These are phyloP conservation scores for Drosophila lini DNA, from an alignment of 1,140 invertebrate genomes.

Conservation along the genomic window DNA sequence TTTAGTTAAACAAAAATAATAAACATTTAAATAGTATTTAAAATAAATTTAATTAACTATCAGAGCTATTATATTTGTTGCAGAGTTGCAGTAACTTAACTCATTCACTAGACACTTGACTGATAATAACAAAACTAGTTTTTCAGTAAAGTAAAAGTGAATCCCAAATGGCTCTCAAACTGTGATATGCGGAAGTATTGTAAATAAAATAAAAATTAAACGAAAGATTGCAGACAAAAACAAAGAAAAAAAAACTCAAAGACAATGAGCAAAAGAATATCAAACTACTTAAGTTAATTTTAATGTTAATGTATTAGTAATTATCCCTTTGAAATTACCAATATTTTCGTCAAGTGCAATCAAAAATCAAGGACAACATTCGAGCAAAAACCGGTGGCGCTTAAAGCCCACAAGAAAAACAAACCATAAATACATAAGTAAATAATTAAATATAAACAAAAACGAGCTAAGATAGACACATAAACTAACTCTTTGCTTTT, in stretches of 20 bases:
- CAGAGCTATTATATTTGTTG: neutral
- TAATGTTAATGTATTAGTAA: too few species aligned
- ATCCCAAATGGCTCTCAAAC: neutral
- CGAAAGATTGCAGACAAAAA: neutral
- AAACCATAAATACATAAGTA: slow-evolving; percentile 1
- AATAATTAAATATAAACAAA: slow-evolving; percentile 25
- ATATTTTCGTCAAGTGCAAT: neutral
- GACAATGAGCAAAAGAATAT: too few species aligned
- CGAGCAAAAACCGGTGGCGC: slow-evolving; percentile 20
- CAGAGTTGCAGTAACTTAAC: neutral
- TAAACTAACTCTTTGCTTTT: slow-evolving; percentile 28
- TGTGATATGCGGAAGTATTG: neutral
- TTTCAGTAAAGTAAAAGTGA: slow-evolving; percentile 5
- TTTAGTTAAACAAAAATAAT: too few species aligned
- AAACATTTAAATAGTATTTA: too few species aligned
- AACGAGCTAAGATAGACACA: slow-evolving; percentile 7
- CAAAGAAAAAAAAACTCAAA: too few species aligned
- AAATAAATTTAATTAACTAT: neutral
- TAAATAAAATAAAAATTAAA: neutral
- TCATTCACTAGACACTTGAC: neutral
- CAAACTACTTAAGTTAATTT: too few species aligned
- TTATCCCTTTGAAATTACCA: too few species aligned
- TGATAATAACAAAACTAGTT: slow-evolving; percentile 9
- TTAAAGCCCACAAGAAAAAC: slow-evolving; percentile 11
- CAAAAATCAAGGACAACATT: slow-evolving; percentile 25